A percentile compares a stretch with the other conserved stretches of the same genome.
Evolutionary conservation across 2,797 vertebrate species (phyloP).

Genomic region (Trachurus trachurus): DNA sequence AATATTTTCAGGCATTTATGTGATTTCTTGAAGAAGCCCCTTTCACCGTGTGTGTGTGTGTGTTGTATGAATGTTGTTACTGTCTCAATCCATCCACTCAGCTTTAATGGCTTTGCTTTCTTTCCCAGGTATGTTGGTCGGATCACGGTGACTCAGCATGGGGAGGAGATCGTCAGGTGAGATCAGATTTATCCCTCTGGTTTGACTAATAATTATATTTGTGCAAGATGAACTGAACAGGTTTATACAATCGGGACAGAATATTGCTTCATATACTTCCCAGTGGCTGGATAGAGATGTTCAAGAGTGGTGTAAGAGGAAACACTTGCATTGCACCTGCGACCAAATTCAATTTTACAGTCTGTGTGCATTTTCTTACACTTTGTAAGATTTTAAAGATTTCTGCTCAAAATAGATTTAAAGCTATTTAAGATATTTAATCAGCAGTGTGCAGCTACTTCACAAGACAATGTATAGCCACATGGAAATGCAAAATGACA

Average conservation of each 20-base stretch:
- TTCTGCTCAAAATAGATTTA: too few relatives aligned
- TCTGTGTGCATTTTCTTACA: too few relatives aligned
- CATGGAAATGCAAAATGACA: not conserved
- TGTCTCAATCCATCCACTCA: conserved; percentile 1
- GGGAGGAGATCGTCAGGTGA: conserved; percentile 96
- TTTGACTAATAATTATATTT: not conserved
- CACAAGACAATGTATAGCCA: not conserved
- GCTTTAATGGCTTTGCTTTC: conserved; percentile 19
- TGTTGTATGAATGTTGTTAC: not conserved
- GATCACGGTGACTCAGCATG: conserved; percentile 91
- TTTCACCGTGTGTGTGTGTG: not conserved
- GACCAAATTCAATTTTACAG: too few relatives aligned
- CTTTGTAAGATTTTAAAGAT: too few relatives aligned
- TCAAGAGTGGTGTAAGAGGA: not conserved
- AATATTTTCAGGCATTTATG: not conserved
- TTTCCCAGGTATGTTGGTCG: conserved; percentile 93
- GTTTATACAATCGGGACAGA: not conserved
- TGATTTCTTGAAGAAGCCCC: not conserved
- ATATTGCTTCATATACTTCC: not conserved
- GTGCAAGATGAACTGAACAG: not conserved
- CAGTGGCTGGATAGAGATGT: too few relatives aligned
- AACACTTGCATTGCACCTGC: not conserved
- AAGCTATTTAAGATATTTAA: not conserved
- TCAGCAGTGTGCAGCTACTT: not conserved
- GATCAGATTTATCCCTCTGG: conserved; percentile 41